phyloP scores from a whole-genome alignment of 2,888 invertebrate species.

The Torymus auratus region DNA sequence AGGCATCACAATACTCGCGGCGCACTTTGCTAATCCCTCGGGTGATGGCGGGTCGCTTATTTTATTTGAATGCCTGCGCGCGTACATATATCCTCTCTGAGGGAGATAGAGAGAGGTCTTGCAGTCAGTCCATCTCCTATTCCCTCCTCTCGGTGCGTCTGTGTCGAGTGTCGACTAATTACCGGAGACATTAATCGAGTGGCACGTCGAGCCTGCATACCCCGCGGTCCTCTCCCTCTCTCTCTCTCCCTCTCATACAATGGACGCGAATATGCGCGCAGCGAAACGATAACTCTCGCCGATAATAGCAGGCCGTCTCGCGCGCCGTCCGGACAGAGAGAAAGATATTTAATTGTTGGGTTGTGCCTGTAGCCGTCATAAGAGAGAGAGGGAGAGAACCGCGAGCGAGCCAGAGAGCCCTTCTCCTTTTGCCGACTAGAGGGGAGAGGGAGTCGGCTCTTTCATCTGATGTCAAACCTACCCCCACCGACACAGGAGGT shows the following conservation, averaged over 20 bases:
- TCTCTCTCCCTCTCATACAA: slow-evolving; percentile 7
- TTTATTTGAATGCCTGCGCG: slow-evolving; percentile 2
- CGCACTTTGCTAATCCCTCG: too few relatives aligned
- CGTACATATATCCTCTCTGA: background rate
- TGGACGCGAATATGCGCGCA: slow-evolving; percentile 6
- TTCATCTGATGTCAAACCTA: slow-evolving; percentile 52
- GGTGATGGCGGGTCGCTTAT: background rate
- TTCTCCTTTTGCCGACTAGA: too few relatives aligned
- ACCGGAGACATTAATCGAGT: slow-evolving; percentile 67
- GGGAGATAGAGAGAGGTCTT: background rate
- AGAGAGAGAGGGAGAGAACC: slow-evolving; percentile 1
- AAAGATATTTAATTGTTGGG: slow-evolving; percentile 74
- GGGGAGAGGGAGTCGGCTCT: slow-evolving; percentile 18
- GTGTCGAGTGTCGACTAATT: slow-evolving; percentile 63
- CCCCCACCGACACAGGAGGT: slow-evolving; percentile 3
- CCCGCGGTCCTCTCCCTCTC: slow-evolving; percentile 48
- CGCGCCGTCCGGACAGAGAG: slow-evolving; percentile 61
- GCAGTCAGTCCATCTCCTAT: background rate
- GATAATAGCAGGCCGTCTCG: slow-evolving; percentile 69
- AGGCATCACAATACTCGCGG: too few relatives aligned
- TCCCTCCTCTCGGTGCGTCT: background rate
- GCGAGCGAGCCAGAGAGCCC: too few relatives aligned
- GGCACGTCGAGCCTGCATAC: slow-evolving; percentile 60
- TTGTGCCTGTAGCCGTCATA: slow-evolving; percentile 65
- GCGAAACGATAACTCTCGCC: slow-evolving; percentile 71